Percentiles rank a stretch among this genome's conserved stretches.
phyloP scores from a whole-genome alignment of 1,140 invertebrate species.

The Solenopsis fugax region DNA sequence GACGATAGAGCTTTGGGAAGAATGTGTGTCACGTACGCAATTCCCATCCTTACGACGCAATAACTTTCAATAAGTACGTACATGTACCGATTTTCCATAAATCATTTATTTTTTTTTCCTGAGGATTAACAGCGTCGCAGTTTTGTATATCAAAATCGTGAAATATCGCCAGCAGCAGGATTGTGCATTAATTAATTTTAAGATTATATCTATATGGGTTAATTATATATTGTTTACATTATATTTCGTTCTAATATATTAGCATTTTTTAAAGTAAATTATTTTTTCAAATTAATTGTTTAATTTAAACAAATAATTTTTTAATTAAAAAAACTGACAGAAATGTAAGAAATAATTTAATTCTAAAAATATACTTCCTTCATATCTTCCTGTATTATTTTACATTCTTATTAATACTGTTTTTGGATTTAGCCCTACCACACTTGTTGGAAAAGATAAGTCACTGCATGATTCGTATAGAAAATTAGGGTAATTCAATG shows the following conservation, averaged over 20 bases:
- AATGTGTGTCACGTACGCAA: conserved; percentile 21
- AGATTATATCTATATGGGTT: too few species aligned
- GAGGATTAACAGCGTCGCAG: not conserved
- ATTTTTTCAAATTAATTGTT: not conserved
- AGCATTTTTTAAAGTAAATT: not conserved
- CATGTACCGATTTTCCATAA: not conserved
- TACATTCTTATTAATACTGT: too few species aligned
- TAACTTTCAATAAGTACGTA: not conserved
- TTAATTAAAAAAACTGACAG: too few species aligned
- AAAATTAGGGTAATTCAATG: not conserved
- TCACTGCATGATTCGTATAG: not conserved
- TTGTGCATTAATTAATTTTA: too few species aligned
- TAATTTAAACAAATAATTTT: too few species aligned
- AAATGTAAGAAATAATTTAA: too few species aligned
- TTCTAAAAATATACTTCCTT: too few species aligned
- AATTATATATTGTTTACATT: too few species aligned
- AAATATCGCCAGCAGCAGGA: not conserved
- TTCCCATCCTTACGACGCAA: conserved; percentile 22
- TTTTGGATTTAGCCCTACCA: not conserved
- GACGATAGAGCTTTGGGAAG: not conserved
- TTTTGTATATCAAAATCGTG: not conserved
- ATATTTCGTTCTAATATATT: too few species aligned
- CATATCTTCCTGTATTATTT: too few species aligned
- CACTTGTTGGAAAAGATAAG: not conserved
- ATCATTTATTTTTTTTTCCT: not conserved